Evolutionary conservation across 2,797 vertebrate genomes (phyloP).

Genomic region (Darevskia nairensis): DNA sequence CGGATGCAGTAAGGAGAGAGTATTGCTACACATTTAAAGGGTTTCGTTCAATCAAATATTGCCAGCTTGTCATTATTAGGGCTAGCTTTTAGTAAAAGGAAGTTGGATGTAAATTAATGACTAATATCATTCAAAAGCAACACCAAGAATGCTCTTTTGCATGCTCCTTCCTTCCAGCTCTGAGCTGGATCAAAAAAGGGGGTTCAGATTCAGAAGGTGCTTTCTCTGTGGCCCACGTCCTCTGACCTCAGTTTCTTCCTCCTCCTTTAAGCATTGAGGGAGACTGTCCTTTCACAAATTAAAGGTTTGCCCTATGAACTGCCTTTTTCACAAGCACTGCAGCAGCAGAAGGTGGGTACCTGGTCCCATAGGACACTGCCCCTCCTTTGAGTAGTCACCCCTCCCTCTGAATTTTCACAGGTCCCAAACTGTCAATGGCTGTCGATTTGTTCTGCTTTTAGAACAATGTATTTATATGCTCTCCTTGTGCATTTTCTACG

Average conservation of each 20-base stretch:
- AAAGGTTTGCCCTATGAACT: not conserved
- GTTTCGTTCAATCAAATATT: not conserved
- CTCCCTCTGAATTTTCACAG: not conserved
- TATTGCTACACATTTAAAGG: constrained; percentile 7
- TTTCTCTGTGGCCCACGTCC: not conserved
- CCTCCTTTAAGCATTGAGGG: too few species aligned
- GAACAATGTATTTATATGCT: not conserved
- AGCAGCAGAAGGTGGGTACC: not conserved
- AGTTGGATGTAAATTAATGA: not conserved
- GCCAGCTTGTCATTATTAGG: not conserved
- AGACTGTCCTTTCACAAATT: not conserved
- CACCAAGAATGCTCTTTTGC: not conserved
- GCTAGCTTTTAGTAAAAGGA: not conserved
- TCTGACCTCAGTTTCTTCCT: not conserved
- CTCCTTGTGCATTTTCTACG: not conserved
- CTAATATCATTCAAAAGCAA: not conserved
- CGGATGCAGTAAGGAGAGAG: not conserved
- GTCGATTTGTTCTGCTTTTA: not conserved
- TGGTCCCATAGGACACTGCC: not conserved
- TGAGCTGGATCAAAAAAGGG: too few species aligned
- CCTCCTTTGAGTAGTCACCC: not conserved
- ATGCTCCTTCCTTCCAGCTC: not conserved
- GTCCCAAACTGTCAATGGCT: not conserved
- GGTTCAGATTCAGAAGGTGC: not conserved
- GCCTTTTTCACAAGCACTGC: not conserved